Evolutionary conservation across 2,888 invertebrate genomes (phyloP), one percentile per base, ranked within the genome.

Genomic region (Stenchaetothrips biformis): DNA sequence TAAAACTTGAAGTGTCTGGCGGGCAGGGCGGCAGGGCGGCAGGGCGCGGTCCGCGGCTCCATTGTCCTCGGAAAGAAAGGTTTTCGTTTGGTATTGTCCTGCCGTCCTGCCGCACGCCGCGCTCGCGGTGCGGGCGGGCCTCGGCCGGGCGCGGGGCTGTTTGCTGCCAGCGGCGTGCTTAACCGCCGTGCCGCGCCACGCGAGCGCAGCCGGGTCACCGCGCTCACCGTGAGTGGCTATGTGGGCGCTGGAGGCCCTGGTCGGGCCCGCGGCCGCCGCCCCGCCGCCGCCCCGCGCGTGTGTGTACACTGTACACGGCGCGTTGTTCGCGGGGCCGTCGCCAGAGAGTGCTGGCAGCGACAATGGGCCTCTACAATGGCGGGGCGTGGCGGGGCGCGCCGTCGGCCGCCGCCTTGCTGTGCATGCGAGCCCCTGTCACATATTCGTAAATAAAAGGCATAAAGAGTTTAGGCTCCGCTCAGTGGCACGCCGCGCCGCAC

Each of bases 381-480:
- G 6, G n/a, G n/a, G 9, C 67, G 7, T 3, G 11, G 21, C 25
- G 25, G 59, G 59, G 18, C 59, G 18, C 13, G 59, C 59, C 59
- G 59, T 16, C 37, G n/a, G n/a, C 4, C 4, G 37, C 37, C 37
- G 37, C 37, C 18, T 18, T 59, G 59, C 59, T 59, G 59, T 59
- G 16, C 18, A 16, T 13, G 59, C 59, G 37, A 18, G 59, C 67
- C 21, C n/a, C 67, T 74, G 67, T 74, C 67, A 74, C 67, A 74
- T 74, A 74, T 74, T 74, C 67, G 67, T 74, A 74, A 74, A 74
- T 74, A 74, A 74, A 74, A 74, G 67, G 67, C 67, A 74, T 74
- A 74, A 74, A 74, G 67, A 74, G 67, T 74, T 74, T 74, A 11
- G 25, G 67, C 67, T 8, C 21, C 67, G 53, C n/a, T n/a, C n/a